These are phyloP conservation scores for Turritopsis rubra DNA, from an alignment of 30 jellyfish, hydroid and myxozoan genomes.

Conservation along the genomic window DNA sequence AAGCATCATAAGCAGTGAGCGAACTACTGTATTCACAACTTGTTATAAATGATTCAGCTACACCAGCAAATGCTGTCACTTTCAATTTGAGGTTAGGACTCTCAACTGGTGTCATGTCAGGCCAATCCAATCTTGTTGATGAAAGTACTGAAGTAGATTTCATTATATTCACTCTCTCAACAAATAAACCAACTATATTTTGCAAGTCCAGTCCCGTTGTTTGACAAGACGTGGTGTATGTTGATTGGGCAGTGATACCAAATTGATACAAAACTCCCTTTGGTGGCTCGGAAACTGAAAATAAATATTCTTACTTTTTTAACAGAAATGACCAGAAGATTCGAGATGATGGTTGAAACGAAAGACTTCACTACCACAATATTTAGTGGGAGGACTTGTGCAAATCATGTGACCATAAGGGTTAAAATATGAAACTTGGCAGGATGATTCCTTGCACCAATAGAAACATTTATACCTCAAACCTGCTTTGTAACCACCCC, in stretches of 20 bases:
- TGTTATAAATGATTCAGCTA: neutral
- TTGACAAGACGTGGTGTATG: neutral
- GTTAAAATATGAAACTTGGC: no score
- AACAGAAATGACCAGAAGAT: no score
- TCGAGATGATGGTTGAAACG: no score
- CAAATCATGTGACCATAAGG: no score
- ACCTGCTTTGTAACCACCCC: no score
- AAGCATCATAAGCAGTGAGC: neutral
- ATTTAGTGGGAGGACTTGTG: no score
- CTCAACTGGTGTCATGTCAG: neutral
- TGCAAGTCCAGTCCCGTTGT: neutral
- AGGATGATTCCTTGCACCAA: no score
- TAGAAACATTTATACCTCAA: no score
- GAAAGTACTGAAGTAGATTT: neutral
- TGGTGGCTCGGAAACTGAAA: slow-evolving; percentile 2
- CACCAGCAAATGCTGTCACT: neutral
- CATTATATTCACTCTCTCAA: neutral
- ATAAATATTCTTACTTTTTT: neutral
- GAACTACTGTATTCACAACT: neutral
- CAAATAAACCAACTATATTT: neutral
- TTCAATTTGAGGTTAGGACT: neutral
- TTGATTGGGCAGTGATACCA: neutral
- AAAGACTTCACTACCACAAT: no score
- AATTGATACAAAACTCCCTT: neutral
- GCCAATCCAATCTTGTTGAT: neutral